Conservation (phyloP, 2,113 vertebrate genomes). For the Spilogale gracilis region DNA sequence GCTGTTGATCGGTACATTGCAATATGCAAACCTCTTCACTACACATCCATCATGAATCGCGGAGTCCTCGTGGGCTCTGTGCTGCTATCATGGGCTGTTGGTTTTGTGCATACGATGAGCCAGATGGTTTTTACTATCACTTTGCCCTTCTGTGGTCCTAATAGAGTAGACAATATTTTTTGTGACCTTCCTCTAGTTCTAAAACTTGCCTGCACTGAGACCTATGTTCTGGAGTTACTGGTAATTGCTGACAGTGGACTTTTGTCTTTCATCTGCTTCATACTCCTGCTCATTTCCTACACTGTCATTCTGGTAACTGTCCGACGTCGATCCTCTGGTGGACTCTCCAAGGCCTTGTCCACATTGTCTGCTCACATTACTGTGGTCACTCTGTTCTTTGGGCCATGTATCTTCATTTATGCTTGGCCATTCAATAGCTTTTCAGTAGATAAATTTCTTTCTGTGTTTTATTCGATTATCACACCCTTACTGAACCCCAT, state of each 20-base stretch:
- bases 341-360: constrained; percentile 45
- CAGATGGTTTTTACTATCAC: constrained; percentile 53
- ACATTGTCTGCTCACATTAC: constrained; percentile 74
- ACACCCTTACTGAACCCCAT: constrained; percentile 78
- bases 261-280: constrained; percentile 54
- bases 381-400: constrained; percentile 76
- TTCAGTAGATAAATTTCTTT: constrained; percentile 64
- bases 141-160: constrained; percentile 77
- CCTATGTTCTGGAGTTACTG: constrained; percentile 57
- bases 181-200: constrained; percentile 60
- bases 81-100: constrained; percentile 46
- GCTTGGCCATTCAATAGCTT: constrained; percentile 64
- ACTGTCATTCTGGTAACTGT: constrained; percentile 39
- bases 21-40: constrained; percentile 75
- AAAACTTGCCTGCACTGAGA: constrained; percentile 69
- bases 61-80: constrained; percentile 22
- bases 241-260: constrained; percentile 58
- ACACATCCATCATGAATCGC: constrained; percentile 66
- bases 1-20: constrained; percentile 71
- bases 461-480: constrained; percentile 78
- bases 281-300: constrained; percentile 57
- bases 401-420: constrained; percentile 76
- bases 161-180: constrained; percentile 68
- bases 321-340: neutral
- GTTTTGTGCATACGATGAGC: constrained; percentile 70